Conservation (phyloP, 2,113 vertebrate species). For the Nycticryphes semicollaris region DNA sequence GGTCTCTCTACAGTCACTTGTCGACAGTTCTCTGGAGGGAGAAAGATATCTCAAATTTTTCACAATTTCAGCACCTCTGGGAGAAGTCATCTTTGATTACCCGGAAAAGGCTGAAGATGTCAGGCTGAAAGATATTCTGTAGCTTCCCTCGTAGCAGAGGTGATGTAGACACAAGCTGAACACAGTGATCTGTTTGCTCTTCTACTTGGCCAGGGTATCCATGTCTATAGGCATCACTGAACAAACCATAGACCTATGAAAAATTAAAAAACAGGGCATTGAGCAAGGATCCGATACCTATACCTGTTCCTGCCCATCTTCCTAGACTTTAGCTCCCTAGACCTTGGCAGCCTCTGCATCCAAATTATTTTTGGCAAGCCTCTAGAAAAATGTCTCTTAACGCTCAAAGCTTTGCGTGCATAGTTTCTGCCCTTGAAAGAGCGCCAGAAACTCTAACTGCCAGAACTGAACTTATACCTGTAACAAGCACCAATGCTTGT, state of each 20-base stretch:
- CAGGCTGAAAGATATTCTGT: conserved; percentile 20
- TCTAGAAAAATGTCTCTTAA: too few species aligned
- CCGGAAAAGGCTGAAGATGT: conserved; percentile 51
- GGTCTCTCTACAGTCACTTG: neutral
- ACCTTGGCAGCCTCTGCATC: too few species aligned
- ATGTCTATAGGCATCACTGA: conserved; percentile 13
- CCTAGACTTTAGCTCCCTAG: too few species aligned
- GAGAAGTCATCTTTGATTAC: neutral
- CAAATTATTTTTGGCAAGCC: too few species aligned
- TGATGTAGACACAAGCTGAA: neutral
- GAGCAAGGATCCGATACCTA: neutral
- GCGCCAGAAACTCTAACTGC: too few species aligned
- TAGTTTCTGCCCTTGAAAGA: too few species aligned
- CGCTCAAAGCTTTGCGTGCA: too few species aligned
- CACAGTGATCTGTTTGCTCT: conserved; percentile 11
- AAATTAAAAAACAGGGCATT: neutral
- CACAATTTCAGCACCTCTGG: neutral
- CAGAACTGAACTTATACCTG: too few species aligned
- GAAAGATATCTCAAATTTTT: neutral
- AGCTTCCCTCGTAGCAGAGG: neutral
- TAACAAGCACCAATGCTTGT: too few species aligned
- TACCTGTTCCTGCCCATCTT: neutral
- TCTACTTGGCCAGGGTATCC: conserved; percentile 54
- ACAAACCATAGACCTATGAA: conserved; percentile 50
- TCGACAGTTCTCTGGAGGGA: neutral